Evolutionary conservation across 2,797 vertebrate genomes (phyloP), one percentile per base, ranked within the genome.

Genomic region (Neosilurus hyrtlii): DNA sequence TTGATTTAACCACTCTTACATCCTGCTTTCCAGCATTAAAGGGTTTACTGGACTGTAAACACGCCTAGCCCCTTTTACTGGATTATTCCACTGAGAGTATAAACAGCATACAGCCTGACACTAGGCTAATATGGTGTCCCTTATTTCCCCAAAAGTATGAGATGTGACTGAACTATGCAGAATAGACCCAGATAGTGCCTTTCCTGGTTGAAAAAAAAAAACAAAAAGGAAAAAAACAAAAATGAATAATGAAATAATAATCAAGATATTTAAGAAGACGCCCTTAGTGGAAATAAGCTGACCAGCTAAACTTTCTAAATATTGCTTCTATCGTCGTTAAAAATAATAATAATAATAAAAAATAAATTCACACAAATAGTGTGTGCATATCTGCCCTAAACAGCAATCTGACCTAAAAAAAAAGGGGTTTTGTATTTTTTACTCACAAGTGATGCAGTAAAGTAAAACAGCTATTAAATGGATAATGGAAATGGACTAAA

Each of bases 1-100:
- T 54, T 63, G 18, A 75, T 57, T 83, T 22, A 57, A 52, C 70
- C 35, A 51, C 16, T 15, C n/a, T 24, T 74, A 16, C 18, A 75
- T 37, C 59, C 63, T 0, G 30, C 59, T n/a, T 59, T 52, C 12
- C n/a, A 74, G 35, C 0, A 22, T 80, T 75, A 75, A 59, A 59
- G 26, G 78, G 52, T 75, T 75, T 80, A 66, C 61, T 67, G 49
- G 70, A 80, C 70, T 68, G 65, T 81, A 51, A 49, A 20, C 10
- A 57, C 16, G 24, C 24, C 24, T 80, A 59, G 10, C 14, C 26
- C 20, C 30, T 67, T 9, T 26, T 57, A 71, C 11, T 51, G 1
- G 56, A 51, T 65, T 30, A 65, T 1, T 49, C n/a, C n/a, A 79
- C 43, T 52, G 43, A 66, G 35, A 20, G 43, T 52, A 52, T 66